phyloP scores from a whole-genome alignment of 2,797 vertebrate species.

The Cryptoblepharus egeriae region DNA sequence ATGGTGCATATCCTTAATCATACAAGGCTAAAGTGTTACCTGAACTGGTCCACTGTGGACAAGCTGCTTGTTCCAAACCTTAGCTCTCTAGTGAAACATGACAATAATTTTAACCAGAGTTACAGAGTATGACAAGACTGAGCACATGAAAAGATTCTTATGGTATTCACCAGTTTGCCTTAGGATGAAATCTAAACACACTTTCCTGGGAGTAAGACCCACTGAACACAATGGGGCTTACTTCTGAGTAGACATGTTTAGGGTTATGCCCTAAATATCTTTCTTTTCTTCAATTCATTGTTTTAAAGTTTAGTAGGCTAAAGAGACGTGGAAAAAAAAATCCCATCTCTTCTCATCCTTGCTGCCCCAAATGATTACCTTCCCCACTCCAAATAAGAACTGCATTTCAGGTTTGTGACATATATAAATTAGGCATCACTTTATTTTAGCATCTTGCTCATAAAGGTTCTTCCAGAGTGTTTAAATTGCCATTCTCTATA shows the following conservation, averaged over 20 bases:
- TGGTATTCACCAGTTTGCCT: not conserved
- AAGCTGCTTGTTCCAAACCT: not conserved
- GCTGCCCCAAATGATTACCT: not conserved
- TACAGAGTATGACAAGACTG: not conserved
- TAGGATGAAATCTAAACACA: no score
- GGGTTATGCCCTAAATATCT: no score
- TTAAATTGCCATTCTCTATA: slow-evolving; percentile 23
- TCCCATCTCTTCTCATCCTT: not conserved
- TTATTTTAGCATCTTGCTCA: slow-evolving; percentile 47
- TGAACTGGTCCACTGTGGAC: not conserved
- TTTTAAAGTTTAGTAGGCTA: not conserved
- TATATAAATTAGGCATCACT: slow-evolving; percentile 30
- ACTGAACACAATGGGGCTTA: no score
- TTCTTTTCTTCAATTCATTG: not conserved
- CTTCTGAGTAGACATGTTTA: no score
- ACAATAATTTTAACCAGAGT: not conserved
- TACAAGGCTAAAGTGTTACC: not conserved
- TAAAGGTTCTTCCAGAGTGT: slow-evolving; percentile 33
- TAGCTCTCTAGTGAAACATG: not conserved
- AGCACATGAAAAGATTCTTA: not conserved
- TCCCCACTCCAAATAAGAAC: slow-evolving; percentile 7
- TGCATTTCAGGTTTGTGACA: slow-evolving; percentile 24
- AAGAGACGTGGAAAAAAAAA: not conserved
- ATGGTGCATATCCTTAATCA: no score
- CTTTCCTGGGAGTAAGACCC: no score